Evolutionary conservation across 2,888 invertebrate species (phyloP), one percentile per base, ranked within the genome.

Genomic region (Seira musarum): DNA sequence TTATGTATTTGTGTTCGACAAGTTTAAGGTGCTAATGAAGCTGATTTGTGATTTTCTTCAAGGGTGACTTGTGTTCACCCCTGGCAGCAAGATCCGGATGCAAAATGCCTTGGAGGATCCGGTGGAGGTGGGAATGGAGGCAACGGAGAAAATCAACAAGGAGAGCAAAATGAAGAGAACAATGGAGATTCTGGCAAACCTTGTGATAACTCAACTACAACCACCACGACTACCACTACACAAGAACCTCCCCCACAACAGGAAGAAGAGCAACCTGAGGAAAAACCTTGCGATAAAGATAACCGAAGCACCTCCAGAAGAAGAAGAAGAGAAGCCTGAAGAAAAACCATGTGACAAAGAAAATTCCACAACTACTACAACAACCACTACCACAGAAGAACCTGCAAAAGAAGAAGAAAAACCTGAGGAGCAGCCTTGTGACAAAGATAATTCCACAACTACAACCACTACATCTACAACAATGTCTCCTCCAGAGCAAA

Each of bases 31-130:
- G n/a, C 6, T 10, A 10, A 5, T 24, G 6, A 64, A 64, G 24
- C 10, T 64, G n/a, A 17, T 21, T 17, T 17, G 6, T 60, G 15
- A 22, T 66, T 66, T 61, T 5, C n/a, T n/a, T n/a, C n/a, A 30
- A 81, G 81, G 22, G 46, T 46, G 10, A 81, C 85, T 60, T 85
- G 85, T 53, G 84, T 84, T 65, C 85, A 85, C 40, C 82, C 85
- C 2, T 85, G 84, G 83, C 84, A 84, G 30, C 74, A 84, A 35
- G 80, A 78, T 49, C 83, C 83, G 2, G 69, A 83, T 17, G 81
- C 82, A 0, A 81, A 82, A 61, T 85, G 85, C 70, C 68, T 76
- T 66, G 78, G 73, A 60, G 82, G 82, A n/a, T 71, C 72, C 17
- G 81, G 81, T 22, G 25, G 53, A 10, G 74, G 46, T 25, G 61